Percentiles rank a stretch among this genome's conserved stretches.
These are phyloP conservation scores for Camponotus fellah DNA, from an alignment of 2,888 invertebrate genomes.

Conservation along the genomic window DNA sequence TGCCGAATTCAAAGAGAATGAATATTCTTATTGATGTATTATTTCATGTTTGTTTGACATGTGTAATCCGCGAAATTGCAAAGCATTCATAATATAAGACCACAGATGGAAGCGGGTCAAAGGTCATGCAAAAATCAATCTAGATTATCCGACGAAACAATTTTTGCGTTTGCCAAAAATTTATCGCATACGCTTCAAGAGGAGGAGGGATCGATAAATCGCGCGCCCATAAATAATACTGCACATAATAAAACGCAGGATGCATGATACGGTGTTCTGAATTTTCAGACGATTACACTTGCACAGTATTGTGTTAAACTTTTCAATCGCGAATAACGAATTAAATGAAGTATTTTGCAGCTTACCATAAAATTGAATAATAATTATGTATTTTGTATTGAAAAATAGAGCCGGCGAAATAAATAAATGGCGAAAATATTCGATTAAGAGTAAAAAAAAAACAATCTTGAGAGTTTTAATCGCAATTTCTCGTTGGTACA, in stretches of 20 bases:
- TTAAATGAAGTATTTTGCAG: neutral
- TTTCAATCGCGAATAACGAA: neutral
- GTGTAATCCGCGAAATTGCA: conserved; percentile 24
- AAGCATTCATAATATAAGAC: conserved; percentile 35
- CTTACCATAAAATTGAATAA: conserved; percentile 2
- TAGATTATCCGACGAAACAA: conserved; percentile 33
- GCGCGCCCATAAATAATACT: conserved; percentile 21
- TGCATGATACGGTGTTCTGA: neutral
- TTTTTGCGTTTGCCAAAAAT: conserved; percentile 30
- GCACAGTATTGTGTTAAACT: conserved; percentile 7
- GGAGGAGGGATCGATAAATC: conserved; percentile 1
- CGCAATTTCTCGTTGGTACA: neutral
- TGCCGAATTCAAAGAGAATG: neutral
- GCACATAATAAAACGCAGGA: conserved; percentile 29
- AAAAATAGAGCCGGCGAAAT: neutral
- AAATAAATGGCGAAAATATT: neutral
- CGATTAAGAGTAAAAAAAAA: neutral
- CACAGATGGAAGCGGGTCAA: conserved; percentile 18
- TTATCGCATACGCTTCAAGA: conserved; percentile 27
- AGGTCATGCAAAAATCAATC: conserved; percentile 28
- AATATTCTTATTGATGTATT: neutral
- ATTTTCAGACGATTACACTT: conserved; percentile 15
- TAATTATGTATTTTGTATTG: neutral
- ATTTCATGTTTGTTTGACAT: conserved; percentile 40
- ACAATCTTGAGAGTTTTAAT: neutral